These are phyloP conservation scores for Battus philenor DNA, from an alignment of 1,140 invertebrate genomes.

Conservation along the genomic window DNA sequence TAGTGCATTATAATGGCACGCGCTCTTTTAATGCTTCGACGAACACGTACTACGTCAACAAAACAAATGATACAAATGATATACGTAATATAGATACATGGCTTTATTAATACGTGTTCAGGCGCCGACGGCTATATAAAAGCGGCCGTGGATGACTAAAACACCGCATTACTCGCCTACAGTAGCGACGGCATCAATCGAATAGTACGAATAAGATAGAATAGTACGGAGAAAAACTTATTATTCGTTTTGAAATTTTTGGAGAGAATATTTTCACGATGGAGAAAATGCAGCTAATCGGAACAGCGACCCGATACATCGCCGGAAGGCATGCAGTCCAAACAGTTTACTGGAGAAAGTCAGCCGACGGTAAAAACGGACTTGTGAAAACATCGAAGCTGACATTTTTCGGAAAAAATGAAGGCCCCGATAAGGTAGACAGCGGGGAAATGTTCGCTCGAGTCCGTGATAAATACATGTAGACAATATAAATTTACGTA, in stretches of 20 bases:
- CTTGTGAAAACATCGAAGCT: slow-evolving; percentile 79
- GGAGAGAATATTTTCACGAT: slow-evolving; percentile 34
- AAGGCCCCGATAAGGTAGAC: slow-evolving; percentile 69
- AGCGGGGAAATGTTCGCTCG: slow-evolving; percentile 62
- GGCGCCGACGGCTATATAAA: slow-evolving; percentile 12
- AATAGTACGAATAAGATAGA: background rate
- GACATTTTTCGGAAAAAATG: slow-evolving; percentile 77
- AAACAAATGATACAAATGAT: slow-evolving; percentile 6
- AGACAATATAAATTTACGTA: slow-evolving; percentile 5
- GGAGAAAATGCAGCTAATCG: slow-evolving; percentile 74
- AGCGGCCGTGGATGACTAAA: slow-evolving; percentile 2
- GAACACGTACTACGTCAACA: background rate
- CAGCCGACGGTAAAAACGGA: slow-evolving; percentile 69
- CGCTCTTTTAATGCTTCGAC: background rate
- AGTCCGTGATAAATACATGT: slow-evolving; percentile 61
- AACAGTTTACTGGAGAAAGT: slow-evolving; percentile 82
- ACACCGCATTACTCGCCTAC: slow-evolving; percentile 4
- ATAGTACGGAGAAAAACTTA: background rate
- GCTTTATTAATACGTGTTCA: slow-evolving; percentile 12
- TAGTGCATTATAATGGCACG: background rate
- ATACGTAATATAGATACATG: background rate
- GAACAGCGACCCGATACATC: slow-evolving; percentile 81
- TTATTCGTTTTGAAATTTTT: no score
- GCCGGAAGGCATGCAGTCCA: slow-evolving; percentile 82
- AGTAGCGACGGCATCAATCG: no score